These are phyloP conservation scores for Rhagonycha fulva DNA, from an alignment of 2,888 invertebrate genomes.

Conservation along the genomic window DNA sequence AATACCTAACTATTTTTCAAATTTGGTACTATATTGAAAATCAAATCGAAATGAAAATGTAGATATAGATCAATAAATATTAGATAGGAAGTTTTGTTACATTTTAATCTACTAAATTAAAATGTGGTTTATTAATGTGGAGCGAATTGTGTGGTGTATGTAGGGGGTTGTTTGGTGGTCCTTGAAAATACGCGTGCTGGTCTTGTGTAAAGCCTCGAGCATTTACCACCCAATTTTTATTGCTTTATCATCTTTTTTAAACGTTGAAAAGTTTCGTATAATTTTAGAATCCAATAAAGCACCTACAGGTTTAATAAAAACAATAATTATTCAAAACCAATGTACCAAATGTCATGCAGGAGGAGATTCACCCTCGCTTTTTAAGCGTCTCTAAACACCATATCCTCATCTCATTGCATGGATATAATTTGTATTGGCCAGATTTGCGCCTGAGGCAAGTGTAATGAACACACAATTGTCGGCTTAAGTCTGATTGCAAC, in stretches of 20 bases:
- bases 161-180: conserved; percentile 24
- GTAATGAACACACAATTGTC: conserved; percentile 59
- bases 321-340: conserved; percentile 49
- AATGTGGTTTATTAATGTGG: conserved; percentile 38
- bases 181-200: conserved; percentile 43
- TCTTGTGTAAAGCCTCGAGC: conserved; percentile 36
- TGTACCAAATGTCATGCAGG: conserved; percentile 47
- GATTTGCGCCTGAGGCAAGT: conserved; percentile 55
- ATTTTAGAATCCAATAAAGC: conserved; percentile 24
- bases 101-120: conserved; percentile 34
- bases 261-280: conserved; percentile 2
- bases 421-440: conserved; percentile 59
- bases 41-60: not conserved
- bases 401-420: conserved; percentile 45
- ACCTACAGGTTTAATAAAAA: conserved; percentile 33
- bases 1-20: not conserved
- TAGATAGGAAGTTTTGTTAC: conserved; percentile 22
- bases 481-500: conserved; percentile 57
- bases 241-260: conserved; percentile 30
- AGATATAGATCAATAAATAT: not conserved
- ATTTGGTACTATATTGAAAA: not conserved
- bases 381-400: conserved; percentile 29
- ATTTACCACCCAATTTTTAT: conserved; percentile 42
- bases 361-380: conserved; percentile 38
- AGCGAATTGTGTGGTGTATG: conserved; percentile 15